Base-by-base conservation (phyloP, 2,113 vertebrate species). In the Geococcyx californianus region DNA sequence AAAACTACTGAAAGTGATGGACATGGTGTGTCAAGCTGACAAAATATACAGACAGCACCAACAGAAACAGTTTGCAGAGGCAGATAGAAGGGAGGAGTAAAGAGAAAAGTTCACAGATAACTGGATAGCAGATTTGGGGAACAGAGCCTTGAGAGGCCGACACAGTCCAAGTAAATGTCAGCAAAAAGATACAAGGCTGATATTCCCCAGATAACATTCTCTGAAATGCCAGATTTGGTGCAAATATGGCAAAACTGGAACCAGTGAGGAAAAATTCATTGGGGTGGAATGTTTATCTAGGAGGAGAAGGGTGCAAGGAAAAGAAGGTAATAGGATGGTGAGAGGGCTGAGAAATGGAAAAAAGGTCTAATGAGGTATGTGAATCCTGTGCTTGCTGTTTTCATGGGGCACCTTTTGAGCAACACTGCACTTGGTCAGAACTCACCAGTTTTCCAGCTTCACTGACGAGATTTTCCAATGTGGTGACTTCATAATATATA, bases 171-270 rank as follows among this genome's bases (percentile, higher is more conserved):
- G 26, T 25, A 74, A 21, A 7, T 44, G 10, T 54, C 52, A 55
- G 8, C 26, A 67, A 56, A n/a, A 74, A 51, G 63, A 60, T 56
- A 42, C 8, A 33, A 51, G 10, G 8, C 16, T 52, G 33, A 16
- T 0, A 3, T 33, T 58, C 5, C 12, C 16, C 14, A 63, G 42
- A 2, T 31, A n/a, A 51, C 11, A 81, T 16, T 24, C 63, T 0
- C 12, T 68, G 42, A 67, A 80, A 68, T 51, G 79, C 1, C n/a
- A 63, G 36, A 67, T 44, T 56, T 14, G 12, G n/a, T 31, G 11
- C 7, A 78, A 66, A 60, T 5, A 7, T 40, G 33, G 14, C 21
- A 79, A 58, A 89, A 26, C 4, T 31, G 7, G 24, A 2, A 34
- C 24, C 9, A 14, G 6, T 24, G 26, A 29, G 9, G 21, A 67